phyloP scores from a whole-genome alignment of 2,888 invertebrate species.

The Drosophila mimetica region DNA sequence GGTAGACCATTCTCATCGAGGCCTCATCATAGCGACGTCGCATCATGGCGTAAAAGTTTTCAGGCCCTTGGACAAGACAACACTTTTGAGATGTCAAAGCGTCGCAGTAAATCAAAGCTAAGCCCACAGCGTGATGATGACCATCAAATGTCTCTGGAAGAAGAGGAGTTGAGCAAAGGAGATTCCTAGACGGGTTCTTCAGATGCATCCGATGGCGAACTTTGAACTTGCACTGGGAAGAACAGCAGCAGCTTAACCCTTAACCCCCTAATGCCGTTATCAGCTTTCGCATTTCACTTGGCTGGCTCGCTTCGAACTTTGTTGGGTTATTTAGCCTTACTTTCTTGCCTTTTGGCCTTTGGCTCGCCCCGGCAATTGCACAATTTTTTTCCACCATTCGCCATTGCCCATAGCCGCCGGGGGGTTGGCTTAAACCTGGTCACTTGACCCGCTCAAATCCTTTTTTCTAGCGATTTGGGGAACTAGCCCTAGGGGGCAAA shows the following conservation, averaged over 20 bases:
- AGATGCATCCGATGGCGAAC: constrained; percentile 36
- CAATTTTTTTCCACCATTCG: constrained; percentile 13
- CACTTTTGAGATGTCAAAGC: constrained; percentile 57
- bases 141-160: constrained; percentile 69
- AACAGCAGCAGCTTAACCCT: constrained; percentile 38
- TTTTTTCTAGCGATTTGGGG: constrained; percentile 17
- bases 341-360: constrained; percentile 41
- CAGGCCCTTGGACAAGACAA: constrained; percentile 47
- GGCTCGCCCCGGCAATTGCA: constrained; percentile 20
- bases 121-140: constrained; percentile 70
- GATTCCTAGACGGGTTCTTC: not conserved
- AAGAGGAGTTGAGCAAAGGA: not conserved
- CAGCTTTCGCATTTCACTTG: constrained; percentile 75
- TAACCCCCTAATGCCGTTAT: constrained; percentile 77
- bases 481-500: constrained; percentile 1
- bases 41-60: constrained; percentile 51
- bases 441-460: constrained; percentile 43
- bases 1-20: not conserved
- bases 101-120: constrained; percentile 74
- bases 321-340: constrained; percentile 53
- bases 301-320: constrained; percentile 52
- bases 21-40: constrained; percentile 11
- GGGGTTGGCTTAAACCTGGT: constrained; percentile 16
- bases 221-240: constrained; percentile 37
- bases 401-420: not conserved